These are phyloP conservation scores for Clanis bilineata DNA, from an alignment of 2,888 invertebrate genomes.

Conservation along the genomic window DNA sequence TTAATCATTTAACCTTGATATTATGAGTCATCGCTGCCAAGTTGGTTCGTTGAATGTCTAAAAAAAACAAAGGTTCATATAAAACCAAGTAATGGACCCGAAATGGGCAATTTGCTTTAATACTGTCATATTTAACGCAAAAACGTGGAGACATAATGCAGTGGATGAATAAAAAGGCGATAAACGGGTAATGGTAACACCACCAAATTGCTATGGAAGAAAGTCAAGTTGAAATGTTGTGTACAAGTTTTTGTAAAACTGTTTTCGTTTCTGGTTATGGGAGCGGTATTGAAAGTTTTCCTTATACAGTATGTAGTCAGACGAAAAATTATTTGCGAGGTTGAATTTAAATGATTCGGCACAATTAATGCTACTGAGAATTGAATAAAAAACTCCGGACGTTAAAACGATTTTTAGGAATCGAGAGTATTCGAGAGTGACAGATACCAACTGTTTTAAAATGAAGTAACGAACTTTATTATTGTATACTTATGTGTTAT, in stretches of 20 bases:
- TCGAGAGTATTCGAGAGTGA: not conserved
- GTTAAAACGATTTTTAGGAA: not conserved
- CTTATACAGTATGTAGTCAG: constrained; percentile 46
- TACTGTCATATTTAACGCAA: constrained; percentile 5
- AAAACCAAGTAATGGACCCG: constrained; percentile 23
- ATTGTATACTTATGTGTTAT: not conserved
- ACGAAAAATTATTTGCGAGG: constrained; percentile 31
- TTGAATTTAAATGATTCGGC: constrained; percentile 19
- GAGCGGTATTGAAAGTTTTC: constrained; percentile 44
- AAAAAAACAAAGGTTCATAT: constrained; percentile 17
- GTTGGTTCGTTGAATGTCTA: not conserved
- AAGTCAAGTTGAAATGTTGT: constrained; percentile 15
- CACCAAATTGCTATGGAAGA: constrained; percentile 17
- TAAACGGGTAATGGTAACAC: constrained; percentile 11
- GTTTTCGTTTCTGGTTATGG: constrained; percentile 15
- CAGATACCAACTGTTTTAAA: not conserved
- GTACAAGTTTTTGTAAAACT: constrained; percentile 18
- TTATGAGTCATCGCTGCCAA: not conserved
- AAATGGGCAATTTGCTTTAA: constrained; percentile 7
- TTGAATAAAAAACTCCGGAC: constrained; percentile 15
- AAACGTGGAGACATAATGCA: not conserved
- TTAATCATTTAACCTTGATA: too few species aligned
- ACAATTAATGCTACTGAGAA: constrained; percentile 19
- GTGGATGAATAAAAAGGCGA: not conserved
- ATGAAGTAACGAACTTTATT: not conserved